Evolutionary conservation across 2,797 vertebrate species (phyloP).

Genomic region (Pseudocheirus occidentalis): DNA sequence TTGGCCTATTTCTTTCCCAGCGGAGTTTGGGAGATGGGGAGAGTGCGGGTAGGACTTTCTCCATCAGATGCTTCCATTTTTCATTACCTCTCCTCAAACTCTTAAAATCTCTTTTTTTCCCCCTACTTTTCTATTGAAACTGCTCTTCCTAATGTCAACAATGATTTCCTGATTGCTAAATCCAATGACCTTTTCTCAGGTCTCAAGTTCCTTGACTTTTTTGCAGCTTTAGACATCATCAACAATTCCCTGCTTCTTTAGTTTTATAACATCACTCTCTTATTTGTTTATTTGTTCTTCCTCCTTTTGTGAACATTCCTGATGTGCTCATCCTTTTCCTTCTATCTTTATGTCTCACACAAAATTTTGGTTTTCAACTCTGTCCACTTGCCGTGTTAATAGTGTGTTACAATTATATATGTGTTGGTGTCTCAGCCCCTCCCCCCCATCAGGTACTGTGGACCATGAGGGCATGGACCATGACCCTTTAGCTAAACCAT

Average conservation of each 20-base stretch:
- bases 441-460: background rate
- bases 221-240: background rate
- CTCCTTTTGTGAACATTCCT: background rate
- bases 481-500: background rate
- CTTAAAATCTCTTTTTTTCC: background rate
- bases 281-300: background rate
- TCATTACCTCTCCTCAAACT: background rate
- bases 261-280: background rate
- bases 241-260: background rate
- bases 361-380: background rate
- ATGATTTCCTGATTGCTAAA: background rate
- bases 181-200: background rate
- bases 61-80: background rate
- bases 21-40: accelerated
- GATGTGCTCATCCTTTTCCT: background rate
- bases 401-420: background rate
- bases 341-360: background rate
- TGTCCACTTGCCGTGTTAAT: background rate
- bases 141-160: background rate
- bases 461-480: background rate
- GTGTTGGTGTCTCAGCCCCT: background rate
- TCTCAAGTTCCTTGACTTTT: background rate
- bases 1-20: background rate
- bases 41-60: background rate
- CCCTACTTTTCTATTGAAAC: background rate